These are phyloP conservation scores for Tetrax tetrax DNA, from an alignment of 2,113 vertebrate genomes.

Conservation along the genomic window DNA sequence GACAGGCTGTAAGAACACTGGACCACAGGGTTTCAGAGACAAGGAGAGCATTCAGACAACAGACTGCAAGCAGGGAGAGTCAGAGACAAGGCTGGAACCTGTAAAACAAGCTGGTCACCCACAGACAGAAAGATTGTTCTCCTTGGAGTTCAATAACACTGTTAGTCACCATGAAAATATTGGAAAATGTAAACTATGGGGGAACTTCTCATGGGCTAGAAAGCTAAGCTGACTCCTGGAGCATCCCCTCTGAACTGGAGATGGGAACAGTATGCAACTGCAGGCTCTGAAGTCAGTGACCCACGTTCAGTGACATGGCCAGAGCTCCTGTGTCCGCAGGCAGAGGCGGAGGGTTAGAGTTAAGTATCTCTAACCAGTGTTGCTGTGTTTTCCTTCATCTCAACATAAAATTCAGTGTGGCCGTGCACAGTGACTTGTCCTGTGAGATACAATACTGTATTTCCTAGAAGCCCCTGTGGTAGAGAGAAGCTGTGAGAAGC, in stretches of 20 bases:
- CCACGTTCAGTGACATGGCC: neutral
- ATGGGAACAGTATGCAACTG: neutral
- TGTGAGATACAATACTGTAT: neutral
- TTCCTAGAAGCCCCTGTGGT: neutral
- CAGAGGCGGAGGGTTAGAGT: neutral
- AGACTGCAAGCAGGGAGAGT: neutral
- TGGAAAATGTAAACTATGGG: constrained; percentile 1
- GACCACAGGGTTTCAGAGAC: neutral
- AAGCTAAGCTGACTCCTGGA: neutral
- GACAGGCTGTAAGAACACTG: neutral
- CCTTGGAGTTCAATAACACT: constrained; percentile 3
- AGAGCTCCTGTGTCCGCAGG: neutral
- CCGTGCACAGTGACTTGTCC: rapidly evolving
- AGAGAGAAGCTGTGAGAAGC: neutral
- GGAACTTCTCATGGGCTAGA: neutral
- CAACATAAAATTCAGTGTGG: neutral
- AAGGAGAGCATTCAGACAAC: neutral
- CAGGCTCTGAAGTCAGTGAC: neutral
- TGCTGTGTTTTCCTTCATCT: neutral
- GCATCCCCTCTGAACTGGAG: neutral
- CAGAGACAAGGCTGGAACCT: neutral
- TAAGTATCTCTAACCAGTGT: neutral
- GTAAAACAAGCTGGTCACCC: neutral
- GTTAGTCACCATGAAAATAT: constrained; percentile 30
- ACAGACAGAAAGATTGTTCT: neutral